Evolutionary conservation across 2,113 vertebrate genomes (phyloP), one percentile per base, ranked within the genome.

Genomic region (Lepidothrix coronata): DNA sequence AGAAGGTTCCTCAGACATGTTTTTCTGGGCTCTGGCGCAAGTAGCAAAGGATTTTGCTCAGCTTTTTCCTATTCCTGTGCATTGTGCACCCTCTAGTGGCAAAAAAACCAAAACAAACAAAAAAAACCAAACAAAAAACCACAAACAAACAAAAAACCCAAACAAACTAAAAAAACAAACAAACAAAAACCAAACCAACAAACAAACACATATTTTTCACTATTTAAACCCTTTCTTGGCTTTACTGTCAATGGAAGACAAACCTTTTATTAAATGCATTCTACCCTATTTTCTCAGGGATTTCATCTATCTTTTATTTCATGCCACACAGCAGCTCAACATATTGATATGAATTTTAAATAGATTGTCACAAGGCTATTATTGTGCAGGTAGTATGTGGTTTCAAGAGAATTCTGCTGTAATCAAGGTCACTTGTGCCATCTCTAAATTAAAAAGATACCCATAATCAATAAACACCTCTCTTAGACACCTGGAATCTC

Each of bases 61-160:
- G 16, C 7, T 49, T 95, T 94, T 46, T 88, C 31, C 67, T 89
- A 93, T 96, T 85, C 37, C 81, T 93, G 75, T 96, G 95, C 65
- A 66, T 74, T 88, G 87, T 96, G 74, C 62, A 73, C 92, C 95
- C 97, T 94, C 97, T 97, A 86, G 95, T 95, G 98, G 96, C 24
- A 72, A 76, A 52, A 49, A 16, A 30, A 5, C 2, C 23, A 25
- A 41, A 71, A 25, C 10, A 39, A 41, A 41, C 39, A 41, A 41
- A 41, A 12, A 41, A 41, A 41, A 41, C 52, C 39, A 39, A 41
- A 41, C 39, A 41, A 41, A 39, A 39, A 11, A 9, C 52, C 37
- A 37, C 3, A 43, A 67, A 20, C 6, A 7, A 24, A 11, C 3
- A 39, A 41, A 11, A 11, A 41, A 12, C 3, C 23, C 24, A 39